A percentile compares a stretch with the other conserved stretches of the same genome.
phyloP scores from a whole-genome alignment of 2,888 invertebrate species.

The Drepana falcataria region DNA sequence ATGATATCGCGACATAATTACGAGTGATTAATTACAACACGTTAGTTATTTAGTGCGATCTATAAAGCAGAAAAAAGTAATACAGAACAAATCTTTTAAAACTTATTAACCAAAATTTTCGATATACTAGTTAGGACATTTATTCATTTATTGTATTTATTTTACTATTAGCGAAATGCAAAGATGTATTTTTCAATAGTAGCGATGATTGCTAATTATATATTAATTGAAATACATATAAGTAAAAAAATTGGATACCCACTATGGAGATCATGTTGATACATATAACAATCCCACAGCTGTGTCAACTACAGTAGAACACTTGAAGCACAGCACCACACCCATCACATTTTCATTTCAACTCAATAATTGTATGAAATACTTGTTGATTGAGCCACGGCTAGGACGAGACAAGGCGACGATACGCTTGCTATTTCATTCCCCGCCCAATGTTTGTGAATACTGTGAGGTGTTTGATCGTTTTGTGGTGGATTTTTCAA shows the following conservation, averaged over 20 bases:
- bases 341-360: constrained; percentile 56
- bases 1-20: too few relatives aligned
- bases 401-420: constrained; percentile 30
- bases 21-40: too few relatives aligned
- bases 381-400: constrained; percentile 32
- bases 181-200: too few relatives aligned
- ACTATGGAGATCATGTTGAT: constrained; percentile 47
- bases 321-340: constrained; percentile 45
- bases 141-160: too few relatives aligned
- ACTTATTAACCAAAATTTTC: too few relatives aligned
- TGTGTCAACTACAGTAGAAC: constrained; percentile 33
- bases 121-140: too few relatives aligned
- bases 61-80: too few relatives aligned
- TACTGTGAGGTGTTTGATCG: constrained; percentile 61
- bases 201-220: not conserved
- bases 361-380: constrained; percentile 23
- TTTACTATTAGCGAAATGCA: too few relatives aligned
- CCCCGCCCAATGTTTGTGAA: constrained; percentile 60
- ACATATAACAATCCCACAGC: constrained; percentile 31
- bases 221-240: not conserved
- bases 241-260: constrained; percentile 36
- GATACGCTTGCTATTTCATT: constrained; percentile 33
- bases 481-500: constrained; percentile 68
- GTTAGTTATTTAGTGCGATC: too few relatives aligned
- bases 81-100: too few relatives aligned